Percentiles rank a stretch among this genome's conserved stretches.
These are phyloP conservation scores for Psilopogon haemacephalus DNA, from an alignment of 2,113 vertebrate genomes.

Conservation along the genomic window DNA sequence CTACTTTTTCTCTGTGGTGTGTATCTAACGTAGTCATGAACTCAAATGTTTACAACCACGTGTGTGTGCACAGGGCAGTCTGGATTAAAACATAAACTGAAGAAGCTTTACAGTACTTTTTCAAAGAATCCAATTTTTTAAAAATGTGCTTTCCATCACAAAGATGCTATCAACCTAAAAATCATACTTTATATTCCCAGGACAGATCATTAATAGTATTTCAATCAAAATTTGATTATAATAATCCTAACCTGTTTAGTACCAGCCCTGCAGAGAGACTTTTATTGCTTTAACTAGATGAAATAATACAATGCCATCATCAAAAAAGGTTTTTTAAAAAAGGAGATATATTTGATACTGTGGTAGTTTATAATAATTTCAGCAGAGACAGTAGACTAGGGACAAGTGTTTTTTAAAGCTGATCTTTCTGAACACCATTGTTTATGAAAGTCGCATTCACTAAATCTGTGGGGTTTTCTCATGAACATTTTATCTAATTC, in stretches of 20 bases:
- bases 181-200: constrained; percentile 9
- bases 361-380: background rate
- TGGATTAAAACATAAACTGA: background rate
- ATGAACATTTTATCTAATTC: constrained; percentile 55
- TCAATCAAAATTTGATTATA: constrained; percentile 41
- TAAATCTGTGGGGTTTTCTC: constrained; percentile 46
- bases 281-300: background rate
- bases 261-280: background rate
- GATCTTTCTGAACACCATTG: background rate
- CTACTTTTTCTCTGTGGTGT: background rate
- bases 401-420: constrained; percentile 56
- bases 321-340: background rate
- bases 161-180: background rate
- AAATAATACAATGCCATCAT: background rate
- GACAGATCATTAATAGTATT: constrained; percentile 38
- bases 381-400: background rate
- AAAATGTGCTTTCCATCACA: constrained; percentile 8
- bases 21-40: background rate
- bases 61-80: rapidly evolving
- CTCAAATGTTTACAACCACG: rapidly evolving
- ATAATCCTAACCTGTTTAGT: constrained; percentile 25
- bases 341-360: background rate
- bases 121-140: background rate
- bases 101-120: background rate
- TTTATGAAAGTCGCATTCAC: constrained; percentile 37